Evolutionary conservation across 2,888 invertebrate genomes (phyloP).

Genomic region (Tachina fera): DNA sequence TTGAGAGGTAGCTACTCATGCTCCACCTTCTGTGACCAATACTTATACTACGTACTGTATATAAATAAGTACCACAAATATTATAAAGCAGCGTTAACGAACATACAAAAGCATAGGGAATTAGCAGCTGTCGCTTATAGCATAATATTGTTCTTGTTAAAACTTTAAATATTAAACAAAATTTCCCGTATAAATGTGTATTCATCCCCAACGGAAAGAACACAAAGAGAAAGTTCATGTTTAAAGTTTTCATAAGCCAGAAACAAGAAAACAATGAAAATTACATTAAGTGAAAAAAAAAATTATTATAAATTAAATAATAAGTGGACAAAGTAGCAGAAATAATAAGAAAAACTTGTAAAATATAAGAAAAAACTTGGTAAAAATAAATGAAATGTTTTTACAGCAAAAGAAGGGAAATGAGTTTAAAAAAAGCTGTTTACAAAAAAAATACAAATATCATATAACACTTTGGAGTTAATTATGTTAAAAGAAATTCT

Average conservation of each 20-base stretch:
- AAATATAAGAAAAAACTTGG: background rate
- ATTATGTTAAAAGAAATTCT: too few species aligned
- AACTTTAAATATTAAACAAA: slow-evolving; percentile 45
- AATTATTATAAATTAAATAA: slow-evolving; percentile 36
- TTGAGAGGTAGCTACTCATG: too few species aligned
- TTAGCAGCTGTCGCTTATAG: slow-evolving; percentile 50
- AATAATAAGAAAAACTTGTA: background rate
- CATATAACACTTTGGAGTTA: too few species aligned
- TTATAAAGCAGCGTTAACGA: background rate
- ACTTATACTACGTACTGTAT: too few species aligned
- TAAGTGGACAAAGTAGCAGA: slow-evolving; percentile 34
- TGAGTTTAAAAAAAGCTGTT: too few species aligned
- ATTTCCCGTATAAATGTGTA: slow-evolving; percentile 45
- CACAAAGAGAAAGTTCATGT: background rate
- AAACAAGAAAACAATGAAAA: background rate
- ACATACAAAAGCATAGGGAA: background rate
- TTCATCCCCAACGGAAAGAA: slow-evolving; percentile 17
- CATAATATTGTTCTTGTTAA: slow-evolving; percentile 53
- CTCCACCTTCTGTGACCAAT: too few species aligned
- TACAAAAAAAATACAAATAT: too few species aligned
- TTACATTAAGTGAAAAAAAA: slow-evolving; percentile 15
- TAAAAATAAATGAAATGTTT: background rate
- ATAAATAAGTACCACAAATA: background rate
- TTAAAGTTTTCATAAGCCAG: background rate
- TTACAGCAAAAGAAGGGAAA: too few species aligned